Conservation (phyloP, 2,888 invertebrate species). For the Idaea biselata region DNA sequence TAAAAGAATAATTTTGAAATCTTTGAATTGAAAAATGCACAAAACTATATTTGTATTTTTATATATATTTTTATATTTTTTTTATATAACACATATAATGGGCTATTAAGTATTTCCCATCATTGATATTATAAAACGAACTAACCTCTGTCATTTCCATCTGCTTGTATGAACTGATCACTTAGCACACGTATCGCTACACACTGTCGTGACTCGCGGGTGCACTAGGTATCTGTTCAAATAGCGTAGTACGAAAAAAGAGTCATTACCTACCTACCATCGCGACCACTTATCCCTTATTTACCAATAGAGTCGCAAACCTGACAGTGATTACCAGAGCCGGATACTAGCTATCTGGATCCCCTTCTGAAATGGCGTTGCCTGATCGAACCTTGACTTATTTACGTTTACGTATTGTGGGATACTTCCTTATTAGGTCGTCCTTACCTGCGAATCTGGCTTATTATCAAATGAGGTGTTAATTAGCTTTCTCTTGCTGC, state of each 20-base stretch:
- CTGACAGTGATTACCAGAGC: neutral
- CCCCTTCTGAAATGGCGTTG: neutral
- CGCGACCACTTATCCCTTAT: constrained; percentile 8
- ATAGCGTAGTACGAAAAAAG: neutral
- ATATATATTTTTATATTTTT: too few species aligned
- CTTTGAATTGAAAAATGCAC: too few species aligned
- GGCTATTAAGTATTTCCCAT: too few species aligned
- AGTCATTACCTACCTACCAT: neutral
- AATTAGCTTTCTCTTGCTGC: too few species aligned
- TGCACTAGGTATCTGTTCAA: neutral
- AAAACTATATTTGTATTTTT: too few species aligned
- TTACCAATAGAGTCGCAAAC: neutral
- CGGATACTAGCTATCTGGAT: neutral
- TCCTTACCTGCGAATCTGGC: too few species aligned
- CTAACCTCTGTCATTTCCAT: neutral
- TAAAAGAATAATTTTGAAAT: neutral
- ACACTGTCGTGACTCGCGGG: neutral
- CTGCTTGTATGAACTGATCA: neutral
- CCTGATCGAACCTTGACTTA: neutral
- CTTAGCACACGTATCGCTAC: neutral
- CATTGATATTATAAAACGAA: neutral
- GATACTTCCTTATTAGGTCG: neutral
- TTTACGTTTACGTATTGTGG: neutral
- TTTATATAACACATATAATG: too few species aligned
- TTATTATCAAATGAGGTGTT: too few species aligned